A percentile compares a stretch with the other conserved stretches of the same genome.
phyloP scores from a whole-genome alignment of 2,888 invertebrate genomes.

The Hetaerina titia region DNA sequence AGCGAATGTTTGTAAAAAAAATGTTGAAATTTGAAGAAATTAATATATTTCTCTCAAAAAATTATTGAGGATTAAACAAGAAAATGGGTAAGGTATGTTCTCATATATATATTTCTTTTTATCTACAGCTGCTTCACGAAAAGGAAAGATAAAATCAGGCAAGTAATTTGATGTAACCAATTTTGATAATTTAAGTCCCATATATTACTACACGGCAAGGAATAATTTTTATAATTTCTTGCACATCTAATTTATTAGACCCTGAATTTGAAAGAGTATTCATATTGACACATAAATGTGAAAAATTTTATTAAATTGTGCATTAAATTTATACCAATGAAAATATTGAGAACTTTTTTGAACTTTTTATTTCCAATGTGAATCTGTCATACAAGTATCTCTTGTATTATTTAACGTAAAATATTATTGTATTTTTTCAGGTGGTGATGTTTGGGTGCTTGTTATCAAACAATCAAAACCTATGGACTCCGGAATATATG shows the following conservation, averaged over 20 bases:
- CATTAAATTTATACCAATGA: too few species aligned
- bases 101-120: conserved; percentile 21
- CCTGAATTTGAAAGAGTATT: too few species aligned
- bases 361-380: too few species aligned
- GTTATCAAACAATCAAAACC: conserved; percentile 85
- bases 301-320: too few species aligned
- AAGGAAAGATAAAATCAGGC: conserved; percentile 37
- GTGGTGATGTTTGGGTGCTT: conserved; percentile 92
- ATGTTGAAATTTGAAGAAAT: not conserved
- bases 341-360: too few species aligned
- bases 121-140: not conserved
- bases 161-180: not conserved
- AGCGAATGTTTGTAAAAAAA: not conserved
- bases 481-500: conserved; percentile 88
- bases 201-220: too few species aligned
- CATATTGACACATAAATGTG: too few species aligned
- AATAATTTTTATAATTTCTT: too few species aligned
- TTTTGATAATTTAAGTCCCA: not conserved
- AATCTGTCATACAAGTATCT: not conserved
- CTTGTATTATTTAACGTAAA: conserved; percentile 12
- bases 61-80: not conserved
- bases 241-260: too few species aligned
- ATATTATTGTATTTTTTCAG: conserved; percentile 76
- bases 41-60: not conserved
- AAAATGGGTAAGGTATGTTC: not conserved